phyloP scores from a whole-genome alignment of 2,888 invertebrate species.

The Spilosoma lubricipeda region DNA sequence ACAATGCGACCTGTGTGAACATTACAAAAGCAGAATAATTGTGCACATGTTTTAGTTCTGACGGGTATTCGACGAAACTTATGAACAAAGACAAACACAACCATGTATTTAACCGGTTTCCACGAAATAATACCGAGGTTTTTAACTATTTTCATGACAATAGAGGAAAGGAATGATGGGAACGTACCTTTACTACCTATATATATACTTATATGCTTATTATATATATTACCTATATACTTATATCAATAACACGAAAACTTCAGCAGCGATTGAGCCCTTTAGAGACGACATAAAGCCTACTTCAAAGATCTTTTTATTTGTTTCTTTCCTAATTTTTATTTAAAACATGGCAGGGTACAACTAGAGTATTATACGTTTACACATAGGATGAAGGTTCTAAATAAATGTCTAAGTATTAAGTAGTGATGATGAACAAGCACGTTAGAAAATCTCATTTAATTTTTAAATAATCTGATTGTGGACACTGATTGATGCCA shows the following conservation, averaged over 20 bases:
- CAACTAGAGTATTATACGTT: no score
- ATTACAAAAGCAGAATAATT: conserved; percentile 3
- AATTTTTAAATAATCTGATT: no score
- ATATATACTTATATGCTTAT: no score
- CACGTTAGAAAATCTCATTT: no score
- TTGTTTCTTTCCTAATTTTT: no score
- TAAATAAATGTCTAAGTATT: not conserved
- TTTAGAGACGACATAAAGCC: no score
- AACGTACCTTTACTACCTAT: not conserved
- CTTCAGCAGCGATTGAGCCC: not conserved
- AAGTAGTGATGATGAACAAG: no score
- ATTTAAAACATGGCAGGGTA: no score
- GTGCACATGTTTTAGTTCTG: conserved; percentile 4
- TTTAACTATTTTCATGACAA: not conserved
- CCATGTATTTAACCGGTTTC: not conserved
- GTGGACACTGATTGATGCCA: no score
- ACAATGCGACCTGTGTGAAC: not conserved
- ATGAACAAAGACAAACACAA: conserved; percentile 13
- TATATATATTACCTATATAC: no score
- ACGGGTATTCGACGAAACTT: conserved; percentile 10
- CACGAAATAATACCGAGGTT: not conserved
- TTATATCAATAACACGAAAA: no score
- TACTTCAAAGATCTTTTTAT: no score
- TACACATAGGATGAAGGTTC: not conserved
- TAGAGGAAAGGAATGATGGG: not conserved